These are phyloP conservation scores for Aleiodes sp. DNA, from an alignment of 1,140 invertebrate species.

Conservation along the genomic window DNA sequence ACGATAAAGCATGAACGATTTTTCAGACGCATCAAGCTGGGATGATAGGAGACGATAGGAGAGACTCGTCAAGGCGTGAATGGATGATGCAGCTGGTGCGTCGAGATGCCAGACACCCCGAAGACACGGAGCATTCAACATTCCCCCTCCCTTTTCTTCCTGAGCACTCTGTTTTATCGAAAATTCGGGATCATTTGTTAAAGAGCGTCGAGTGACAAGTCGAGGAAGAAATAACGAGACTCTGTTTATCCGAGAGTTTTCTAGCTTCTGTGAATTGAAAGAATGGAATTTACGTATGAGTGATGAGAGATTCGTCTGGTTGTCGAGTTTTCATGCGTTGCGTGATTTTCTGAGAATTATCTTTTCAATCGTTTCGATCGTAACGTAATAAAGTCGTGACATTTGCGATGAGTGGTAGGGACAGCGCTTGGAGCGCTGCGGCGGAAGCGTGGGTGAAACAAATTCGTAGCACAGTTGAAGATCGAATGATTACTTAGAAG, in stretches of 20 bases:
- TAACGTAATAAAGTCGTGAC: too few relatives aligned
- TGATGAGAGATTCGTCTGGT: too few relatives aligned
- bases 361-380: too few relatives aligned
- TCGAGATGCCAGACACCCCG: slow-evolving; percentile 44
- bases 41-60: slow-evolving; percentile 43
- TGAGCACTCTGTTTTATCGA: background rate
- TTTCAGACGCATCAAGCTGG: slow-evolving; percentile 39
- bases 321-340: too few relatives aligned
- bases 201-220: background rate
- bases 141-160: background rate
- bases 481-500: too few relatives aligned
- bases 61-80: slow-evolving; percentile 30
- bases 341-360: too few relatives aligned
- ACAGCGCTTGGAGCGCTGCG: too few relatives aligned
- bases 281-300: too few relatives aligned
- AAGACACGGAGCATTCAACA: slow-evolving; percentile 58
- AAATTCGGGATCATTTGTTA: slow-evolving; percentile 14
- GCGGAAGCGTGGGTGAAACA: too few relatives aligned
- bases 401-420: too few relatives aligned
- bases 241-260: background rate
- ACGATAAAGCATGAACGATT: slow-evolving; percentile 46
- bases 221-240: background rate
- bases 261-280: background rate
- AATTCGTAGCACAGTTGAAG: too few relatives aligned
- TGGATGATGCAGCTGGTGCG: slow-evolving; percentile 29